Conservation (phyloP, 1,140 invertebrate genomes). For the Dinoponera quadriceps region DNA sequence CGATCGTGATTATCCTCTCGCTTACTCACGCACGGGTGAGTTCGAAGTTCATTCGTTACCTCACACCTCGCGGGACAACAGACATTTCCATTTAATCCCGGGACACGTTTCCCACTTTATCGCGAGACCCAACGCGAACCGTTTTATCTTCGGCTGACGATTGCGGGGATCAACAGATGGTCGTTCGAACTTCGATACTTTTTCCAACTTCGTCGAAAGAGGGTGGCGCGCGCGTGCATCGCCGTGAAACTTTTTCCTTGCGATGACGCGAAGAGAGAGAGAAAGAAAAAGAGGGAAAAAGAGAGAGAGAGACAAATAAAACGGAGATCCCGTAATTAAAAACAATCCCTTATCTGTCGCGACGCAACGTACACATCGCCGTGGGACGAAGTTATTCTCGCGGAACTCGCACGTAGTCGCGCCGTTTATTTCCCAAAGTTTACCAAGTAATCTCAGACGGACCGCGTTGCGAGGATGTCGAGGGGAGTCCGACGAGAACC, state of each 20-base stretch:
- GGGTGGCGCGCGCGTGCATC: conserved; percentile 3
- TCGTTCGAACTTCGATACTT: conserved; percentile 54
- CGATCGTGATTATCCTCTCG: neutral
- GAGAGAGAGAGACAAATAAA: conserved; percentile 4
- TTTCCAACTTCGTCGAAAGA: conserved; percentile 26
- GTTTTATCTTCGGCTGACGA: conserved; percentile 59
- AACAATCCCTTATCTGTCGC: conserved; percentile 73
- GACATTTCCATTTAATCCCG: conserved; percentile 56
- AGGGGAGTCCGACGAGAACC: conserved; percentile 24
- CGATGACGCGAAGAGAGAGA: neutral
- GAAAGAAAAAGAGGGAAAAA: neutral
- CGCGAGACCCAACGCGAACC: conserved; percentile 7
- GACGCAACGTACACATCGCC: conserved; percentile 63
- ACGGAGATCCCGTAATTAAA: conserved; percentile 71
- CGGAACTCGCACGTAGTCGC: conserved; percentile 43
- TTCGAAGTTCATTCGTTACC: conserved; percentile 44
- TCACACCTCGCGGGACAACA: conserved; percentile 41
- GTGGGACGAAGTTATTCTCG: conserved; percentile 30
- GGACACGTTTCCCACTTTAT: conserved; percentile 51
- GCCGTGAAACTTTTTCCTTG: neutral
- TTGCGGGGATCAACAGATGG: conserved; percentile 60
- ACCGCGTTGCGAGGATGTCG: conserved; percentile 30
- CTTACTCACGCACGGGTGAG: neutral
- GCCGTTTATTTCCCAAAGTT: conserved; percentile 78
- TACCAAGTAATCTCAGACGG: conserved; percentile 77